phyloP scores from a whole-genome alignment of 2,797 vertebrate genomes.

The Cheirogaleus major region DNA sequence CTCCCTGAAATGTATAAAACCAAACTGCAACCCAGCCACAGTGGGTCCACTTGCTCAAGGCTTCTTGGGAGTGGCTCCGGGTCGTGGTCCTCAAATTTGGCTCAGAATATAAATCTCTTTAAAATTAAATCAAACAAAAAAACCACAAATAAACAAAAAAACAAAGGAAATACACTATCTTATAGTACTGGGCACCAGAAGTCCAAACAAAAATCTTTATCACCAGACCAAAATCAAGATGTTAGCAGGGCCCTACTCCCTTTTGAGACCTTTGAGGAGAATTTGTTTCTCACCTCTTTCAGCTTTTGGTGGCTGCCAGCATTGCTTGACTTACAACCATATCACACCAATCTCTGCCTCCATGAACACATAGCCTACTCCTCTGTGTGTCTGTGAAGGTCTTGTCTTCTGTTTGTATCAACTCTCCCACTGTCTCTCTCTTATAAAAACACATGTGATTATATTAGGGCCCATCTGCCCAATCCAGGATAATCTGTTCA shows the following conservation, averaged over 20 bases:
- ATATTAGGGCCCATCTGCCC: not conserved
- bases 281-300: not conserved
- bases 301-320: not conserved
- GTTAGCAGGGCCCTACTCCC: fast-evolving
- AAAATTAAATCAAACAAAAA: too few species aligned
- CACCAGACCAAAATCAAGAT: not conserved
- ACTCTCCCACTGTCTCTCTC: not conserved
- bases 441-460: not conserved
- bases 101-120: too few species aligned
- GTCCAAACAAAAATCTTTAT: not conserved
- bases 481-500: not conserved
- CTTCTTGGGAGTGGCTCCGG: too few species aligned
- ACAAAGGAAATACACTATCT: not conserved
- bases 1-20: too few species aligned
- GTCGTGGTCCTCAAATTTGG: too few species aligned
- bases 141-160: not conserved
- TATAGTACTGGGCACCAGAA: not conserved
- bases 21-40: too few species aligned
- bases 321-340: not conserved
- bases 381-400: not conserved
- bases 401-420: not conserved
- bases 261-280: not conserved
- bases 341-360: not conserved
- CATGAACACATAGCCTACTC: not conserved
- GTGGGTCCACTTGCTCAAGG: too few species aligned